Base-by-base conservation (phyloP, 2,113 vertebrate species). In the Climacteris rufus region DNA sequence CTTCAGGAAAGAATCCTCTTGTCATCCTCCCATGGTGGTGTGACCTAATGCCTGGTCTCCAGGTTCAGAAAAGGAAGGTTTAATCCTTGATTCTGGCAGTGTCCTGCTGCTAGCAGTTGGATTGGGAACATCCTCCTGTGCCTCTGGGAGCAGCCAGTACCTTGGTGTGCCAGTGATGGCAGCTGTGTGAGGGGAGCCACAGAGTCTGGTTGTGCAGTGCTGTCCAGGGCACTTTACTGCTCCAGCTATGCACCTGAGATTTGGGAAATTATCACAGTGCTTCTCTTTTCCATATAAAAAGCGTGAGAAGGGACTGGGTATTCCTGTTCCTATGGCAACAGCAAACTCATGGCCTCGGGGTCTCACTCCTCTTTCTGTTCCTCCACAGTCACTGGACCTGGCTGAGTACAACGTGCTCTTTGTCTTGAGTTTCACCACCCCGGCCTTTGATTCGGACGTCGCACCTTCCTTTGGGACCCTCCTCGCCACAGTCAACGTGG, bases 381-480 rank as follows among this genome's bases (percentile, higher is more conserved):
- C 63, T 75, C 69, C 77, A 12, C 72, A 99, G 99, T 99, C 98
- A 4, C 98, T 99, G 98, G 99, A 99, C 96, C 97, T 99, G 75
- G 99, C 99, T 0, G 99, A 99, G 83, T 99, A 99, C 97, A 98
- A 98, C 14, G 97, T 99, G 88, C 98, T 99, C 64, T 99, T 99
- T 27, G 98, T 99, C 71, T 93, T 99, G 96, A 99, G 98, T 94
- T 99, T 99, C 93, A 99, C 99, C 4, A 99, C 99, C 4, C 99
- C 99, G 11, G 99, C 99, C 23, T 99, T 99, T 37, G 99, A 99
- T 94, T 99, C 99, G 0, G 99, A 99, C 0, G 99, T 99, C 7
- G 98, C 99, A 7, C 99, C 99, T n/a, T 99, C 99, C 6, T 99
- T 99, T 25, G 99, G 99, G 57, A 99, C 99, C 15, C 98, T 99